These are phyloP conservation scores for Echeneis naucrates DNA, from an alignment of 2,797 vertebrate species.

Conservation along the genomic window DNA sequence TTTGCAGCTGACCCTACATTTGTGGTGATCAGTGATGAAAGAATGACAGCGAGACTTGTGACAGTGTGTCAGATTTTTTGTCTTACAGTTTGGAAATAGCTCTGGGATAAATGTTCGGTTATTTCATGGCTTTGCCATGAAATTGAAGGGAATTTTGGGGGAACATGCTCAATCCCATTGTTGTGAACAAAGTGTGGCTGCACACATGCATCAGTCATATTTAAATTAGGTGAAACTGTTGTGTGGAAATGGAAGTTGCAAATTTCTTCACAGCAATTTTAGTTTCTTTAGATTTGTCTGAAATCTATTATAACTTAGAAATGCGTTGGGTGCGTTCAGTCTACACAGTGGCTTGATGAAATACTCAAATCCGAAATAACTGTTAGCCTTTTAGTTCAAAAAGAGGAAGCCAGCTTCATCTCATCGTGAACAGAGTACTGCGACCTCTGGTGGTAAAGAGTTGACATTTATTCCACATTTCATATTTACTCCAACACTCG, in stretches of 20 bases:
- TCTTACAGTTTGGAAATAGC: background rate
- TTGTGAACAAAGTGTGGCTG: background rate
- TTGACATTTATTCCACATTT: background rate
- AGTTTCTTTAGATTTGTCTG: background rate
- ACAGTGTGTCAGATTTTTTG: background rate
- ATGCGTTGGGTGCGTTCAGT: background rate
- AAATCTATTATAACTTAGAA: background rate
- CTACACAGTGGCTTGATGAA: too few relatives aligned
- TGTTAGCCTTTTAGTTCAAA: background rate
- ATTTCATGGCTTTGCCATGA: background rate
- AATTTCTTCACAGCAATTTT: background rate
- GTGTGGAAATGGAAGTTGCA: background rate
- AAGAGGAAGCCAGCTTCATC: background rate
- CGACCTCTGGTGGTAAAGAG: conserved; percentile 56
- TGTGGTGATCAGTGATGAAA: background rate
- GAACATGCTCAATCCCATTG: background rate
- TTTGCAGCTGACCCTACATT: background rate
- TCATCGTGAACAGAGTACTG: background rate
- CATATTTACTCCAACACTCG: background rate
- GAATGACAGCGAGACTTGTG: background rate
- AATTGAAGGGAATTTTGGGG: background rate
- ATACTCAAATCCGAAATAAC: too few relatives aligned
- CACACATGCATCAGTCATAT: background rate
- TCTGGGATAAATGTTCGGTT: background rate
- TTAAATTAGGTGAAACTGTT: background rate